Evolutionary conservation across 2,888 invertebrate species (phyloP), one percentile per base, ranked within the genome.

Genomic region (Rapana venosa): DNA sequence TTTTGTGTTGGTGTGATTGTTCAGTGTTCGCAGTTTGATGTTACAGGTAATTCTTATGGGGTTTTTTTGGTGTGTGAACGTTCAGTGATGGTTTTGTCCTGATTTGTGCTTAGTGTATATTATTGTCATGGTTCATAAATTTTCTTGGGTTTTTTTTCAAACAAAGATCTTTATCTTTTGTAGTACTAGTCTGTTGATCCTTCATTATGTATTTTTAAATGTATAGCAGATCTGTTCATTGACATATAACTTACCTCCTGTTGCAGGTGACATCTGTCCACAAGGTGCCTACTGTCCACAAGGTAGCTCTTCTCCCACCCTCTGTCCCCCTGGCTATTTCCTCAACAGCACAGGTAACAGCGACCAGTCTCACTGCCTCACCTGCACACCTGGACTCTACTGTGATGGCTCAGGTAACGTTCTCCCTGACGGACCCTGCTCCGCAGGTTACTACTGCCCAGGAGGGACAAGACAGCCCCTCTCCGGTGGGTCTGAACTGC

Each of bases 371-470:
- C 93, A 95, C 88, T 95, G 95, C 91, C 91, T 93, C 15, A 66
- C 89, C 15, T 95, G 95, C 91, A 92, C 92, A 11, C 90, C 94
- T 11, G 94, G 95, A 30, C 84, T 88, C 87, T 95, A 94, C 91
- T 95, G 95, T 88, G 92, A 90, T 58, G 95, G 95, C 1, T 92
- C 92, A 81, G 95, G 95, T 11, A 95, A 94, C 83, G 81, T 87
- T 13, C 87, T 91, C 13, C 95, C 95, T 0, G 93, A 93, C 83
- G 95, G 95, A 20, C 91, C 91, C 13, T 96, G 96, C 92, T 90
- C 90, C 17, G 91, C 92, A 13, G 95, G 95, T 22, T 95, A 94
- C 91, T 95, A 95, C 92, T 96, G 96, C 87, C 95, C 95, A 4
- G 94, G 94, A 17, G 95, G 95, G 94, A 56, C 95, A 95, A 88